Evolutionary conservation across 2,797 vertebrate genomes (phyloP), one percentile per base, ranked within the genome.

Genomic region (Sebastes alutus): DNA sequence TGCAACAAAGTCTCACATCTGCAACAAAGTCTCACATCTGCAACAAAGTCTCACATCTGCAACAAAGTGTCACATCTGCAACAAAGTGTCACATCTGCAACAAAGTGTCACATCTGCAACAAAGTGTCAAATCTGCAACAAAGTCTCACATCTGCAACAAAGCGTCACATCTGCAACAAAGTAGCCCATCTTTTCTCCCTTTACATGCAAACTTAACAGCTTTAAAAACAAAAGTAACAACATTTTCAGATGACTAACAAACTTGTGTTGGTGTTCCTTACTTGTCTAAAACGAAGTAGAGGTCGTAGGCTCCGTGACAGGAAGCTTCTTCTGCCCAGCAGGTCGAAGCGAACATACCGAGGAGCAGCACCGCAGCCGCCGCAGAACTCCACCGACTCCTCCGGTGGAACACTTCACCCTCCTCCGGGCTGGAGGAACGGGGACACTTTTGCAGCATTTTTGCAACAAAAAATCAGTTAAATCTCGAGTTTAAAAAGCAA

Each of bases 211-310:
- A 38, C 35, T 6, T 38, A 38, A 52, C 18, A 20, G 46, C 16
- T 46, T 46, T 46, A 46, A 46, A 46, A 18, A 46, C 42, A 46
- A 46, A 46, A 46, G 14, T 42, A 46, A 46, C 14, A 46, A 46
- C 0, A 18, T 46, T 46, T 46, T 0, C 0, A 46, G 42, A 46
- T 18, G 42, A 3, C 42, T 46, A 18, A 46, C 42, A 0, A 2
- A 62, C 32, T 7, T 38, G 16, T 1, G 16, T 2, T 49, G 27
- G 0, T 29, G 5, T 16, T 65, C 95, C 97, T 95, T 91, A 99
- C 97, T 94, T 97, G 95, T 99, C 97, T 54, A 99, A 59, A 16
- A 99, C 97, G 73, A 98, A 98, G 93, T 99, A 99, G 66, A 99
- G 93, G 86, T 99, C 97, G 91, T 97, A 98, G 0, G 97, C 97